Conservation (phyloP, 1,140 invertebrate genomes). For the Drosophila busckii region DNA sequence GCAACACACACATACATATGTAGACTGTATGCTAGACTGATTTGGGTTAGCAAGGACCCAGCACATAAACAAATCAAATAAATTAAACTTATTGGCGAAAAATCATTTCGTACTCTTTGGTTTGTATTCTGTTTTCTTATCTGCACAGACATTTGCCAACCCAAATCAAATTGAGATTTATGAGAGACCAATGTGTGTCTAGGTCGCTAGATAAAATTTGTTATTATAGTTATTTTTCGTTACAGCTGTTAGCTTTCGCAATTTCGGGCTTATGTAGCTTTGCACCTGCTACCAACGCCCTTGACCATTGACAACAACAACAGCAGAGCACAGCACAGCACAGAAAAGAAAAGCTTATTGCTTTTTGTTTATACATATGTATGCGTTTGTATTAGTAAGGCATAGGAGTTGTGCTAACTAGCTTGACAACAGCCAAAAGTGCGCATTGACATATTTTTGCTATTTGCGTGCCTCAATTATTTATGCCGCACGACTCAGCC, state of each 20-base stretch:
- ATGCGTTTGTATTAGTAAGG: background rate
- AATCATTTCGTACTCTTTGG: constrained; percentile 5
- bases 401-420: background rate
- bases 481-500: constrained; percentile 20
- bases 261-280: constrained; percentile 22
- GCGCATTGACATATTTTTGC: constrained; percentile 56
- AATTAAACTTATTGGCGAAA: constrained; percentile 43
- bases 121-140: constrained; percentile 3
- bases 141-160: constrained; percentile 22
- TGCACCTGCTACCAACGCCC: constrained; percentile 36
- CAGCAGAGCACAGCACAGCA: background rate
- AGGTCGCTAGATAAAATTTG: constrained; percentile 50
- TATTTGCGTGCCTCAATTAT: constrained; percentile 74
- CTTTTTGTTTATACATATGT: too few species aligned
- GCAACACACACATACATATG: constrained; percentile 11
- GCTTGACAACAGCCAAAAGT: constrained; percentile 3
- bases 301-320: constrained; percentile 1
- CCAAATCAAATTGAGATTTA: constrained; percentile 77
- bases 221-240: constrained; percentile 11
- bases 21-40: constrained; percentile 18
- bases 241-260: constrained; percentile 37
- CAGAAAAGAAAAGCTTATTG: background rate
- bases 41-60: constrained; percentile 17
- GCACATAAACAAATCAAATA: constrained; percentile 56
- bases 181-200: constrained; percentile 71